phyloP scores from a whole-genome alignment of 2,797 vertebrate genomes.

The Rhodeus uyekii region DNA sequence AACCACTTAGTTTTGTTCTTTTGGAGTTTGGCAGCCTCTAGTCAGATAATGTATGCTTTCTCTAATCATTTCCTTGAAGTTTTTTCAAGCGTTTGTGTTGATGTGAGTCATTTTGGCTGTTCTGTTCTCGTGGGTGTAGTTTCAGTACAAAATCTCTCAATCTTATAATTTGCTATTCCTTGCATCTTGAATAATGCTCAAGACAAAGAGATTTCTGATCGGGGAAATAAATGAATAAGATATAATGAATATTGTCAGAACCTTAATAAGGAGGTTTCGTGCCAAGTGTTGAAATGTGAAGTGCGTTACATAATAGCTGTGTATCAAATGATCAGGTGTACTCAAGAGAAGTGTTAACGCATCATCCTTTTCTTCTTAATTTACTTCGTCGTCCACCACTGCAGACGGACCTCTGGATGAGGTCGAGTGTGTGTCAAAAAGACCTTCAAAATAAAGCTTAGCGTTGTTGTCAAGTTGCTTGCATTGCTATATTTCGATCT shows the following conservation, averaged over 20 bases:
- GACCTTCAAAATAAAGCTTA: background rate
- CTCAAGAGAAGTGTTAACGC: background rate
- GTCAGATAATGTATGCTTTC: background rate
- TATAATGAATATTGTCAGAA: background rate
- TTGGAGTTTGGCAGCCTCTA: background rate
- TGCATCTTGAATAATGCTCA: background rate
- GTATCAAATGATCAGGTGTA: background rate
- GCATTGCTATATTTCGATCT: background rate
- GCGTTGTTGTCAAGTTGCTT: background rate
- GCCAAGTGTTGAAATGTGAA: background rate
- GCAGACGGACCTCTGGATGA: background rate
- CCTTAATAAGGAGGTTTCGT: too few relatives aligned
- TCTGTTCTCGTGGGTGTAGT: slow-evolving; percentile 1
- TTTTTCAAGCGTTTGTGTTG: background rate
- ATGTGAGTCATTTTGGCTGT: background rate
- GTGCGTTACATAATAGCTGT: background rate
- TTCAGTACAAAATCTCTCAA: background rate
- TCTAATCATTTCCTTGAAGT: background rate
- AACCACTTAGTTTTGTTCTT: background rate
- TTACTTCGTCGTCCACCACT: background rate
- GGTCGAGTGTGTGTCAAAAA: background rate
- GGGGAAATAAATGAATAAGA: background rate
- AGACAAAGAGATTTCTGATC: background rate
- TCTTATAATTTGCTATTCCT: background rate
- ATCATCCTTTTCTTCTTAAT: background rate